Evolutionary conservation across 1,140 invertebrate species (phyloP).

Genomic region (Pogonomyrmex barbatus): DNA sequence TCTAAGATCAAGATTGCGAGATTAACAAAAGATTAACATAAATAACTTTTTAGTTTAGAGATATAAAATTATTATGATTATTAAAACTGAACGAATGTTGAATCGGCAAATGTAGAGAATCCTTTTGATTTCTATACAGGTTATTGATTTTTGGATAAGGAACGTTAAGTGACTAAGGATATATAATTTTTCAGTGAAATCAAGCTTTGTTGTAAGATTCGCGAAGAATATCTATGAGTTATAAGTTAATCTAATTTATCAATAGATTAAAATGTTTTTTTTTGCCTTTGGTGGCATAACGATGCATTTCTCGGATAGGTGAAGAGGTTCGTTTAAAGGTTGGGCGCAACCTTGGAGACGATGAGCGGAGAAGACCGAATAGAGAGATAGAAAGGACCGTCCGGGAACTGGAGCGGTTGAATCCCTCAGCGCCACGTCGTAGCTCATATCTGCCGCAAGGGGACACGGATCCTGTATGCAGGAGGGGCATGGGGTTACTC

Average conservation of each 20-base stretch:
- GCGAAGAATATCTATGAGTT: not conserved
- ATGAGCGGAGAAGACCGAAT: constrained; percentile 57
- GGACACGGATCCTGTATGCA: constrained; percentile 80
- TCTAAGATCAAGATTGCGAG: constrained; percentile 9
- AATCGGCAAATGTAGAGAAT: not conserved
- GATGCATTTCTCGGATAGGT: constrained; percentile 65
- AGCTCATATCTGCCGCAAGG: constrained; percentile 85
- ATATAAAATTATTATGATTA: constrained; percentile 32
- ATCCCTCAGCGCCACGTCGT: constrained; percentile 82
- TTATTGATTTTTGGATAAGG: not conserved
- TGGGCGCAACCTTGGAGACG: constrained; percentile 18
- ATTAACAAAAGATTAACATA: not conserved
- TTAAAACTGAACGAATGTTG: constrained; percentile 11
- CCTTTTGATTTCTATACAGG: no score
- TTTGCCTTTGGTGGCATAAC: constrained; percentile 41
- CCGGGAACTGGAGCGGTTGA: constrained; percentile 75
- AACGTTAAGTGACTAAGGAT: not conserved
- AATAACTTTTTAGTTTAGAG: not conserved
- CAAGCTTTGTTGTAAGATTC: not conserved
- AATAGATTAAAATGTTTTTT: constrained; percentile 72
- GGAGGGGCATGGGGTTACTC: constrained; percentile 81
- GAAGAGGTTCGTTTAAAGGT: constrained; percentile 69
- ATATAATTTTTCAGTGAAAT: constrained; percentile 13
- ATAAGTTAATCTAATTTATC: constrained; percentile 44
- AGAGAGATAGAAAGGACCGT: constrained; percentile 73